Conservation (phyloP, 2,888 invertebrate species). For the Phrixothrix hirtus region DNA sequence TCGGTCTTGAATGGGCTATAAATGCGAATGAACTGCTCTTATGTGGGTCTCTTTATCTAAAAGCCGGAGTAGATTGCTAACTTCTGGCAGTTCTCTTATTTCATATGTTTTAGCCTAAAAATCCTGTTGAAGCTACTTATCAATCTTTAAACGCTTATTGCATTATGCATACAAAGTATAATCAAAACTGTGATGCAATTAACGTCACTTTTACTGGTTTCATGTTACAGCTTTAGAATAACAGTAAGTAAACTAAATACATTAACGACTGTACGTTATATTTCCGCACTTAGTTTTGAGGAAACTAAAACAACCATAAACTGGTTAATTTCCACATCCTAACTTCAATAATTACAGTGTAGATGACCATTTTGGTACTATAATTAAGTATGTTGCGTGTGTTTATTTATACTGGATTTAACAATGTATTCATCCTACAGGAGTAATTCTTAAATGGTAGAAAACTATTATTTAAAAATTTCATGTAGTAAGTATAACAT, state of each 20-base stretch:
- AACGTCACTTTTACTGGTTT: neutral
- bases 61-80: constrained; percentile 35
- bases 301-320: constrained; percentile 18
- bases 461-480: no score
- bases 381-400: constrained; percentile 22
- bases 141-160: no score
- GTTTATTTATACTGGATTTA: constrained; percentile 20
- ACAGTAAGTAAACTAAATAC: no score
- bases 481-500: no score
- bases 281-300: constrained; percentile 10
- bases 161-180: no score
- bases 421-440: constrained; percentile 1
- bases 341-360: constrained; percentile 24
- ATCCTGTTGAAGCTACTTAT: constrained; percentile 9
- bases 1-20: constrained; percentile 41
- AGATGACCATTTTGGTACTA: constrained; percentile 19
- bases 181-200: neutral
- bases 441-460: no score
- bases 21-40: constrained; percentile 43
- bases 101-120: constrained; percentile 40
- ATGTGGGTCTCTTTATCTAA: constrained; percentile 40
- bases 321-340: constrained; percentile 20
- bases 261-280: constrained; percentile 8
- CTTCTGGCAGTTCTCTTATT: constrained; percentile 38
- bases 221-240: no score